A percentile compares a stretch with the other conserved stretches of the same genome.
phyloP scores from a whole-genome alignment of 1,140 invertebrate species.

The Cardiocondyla obscurior region DNA sequence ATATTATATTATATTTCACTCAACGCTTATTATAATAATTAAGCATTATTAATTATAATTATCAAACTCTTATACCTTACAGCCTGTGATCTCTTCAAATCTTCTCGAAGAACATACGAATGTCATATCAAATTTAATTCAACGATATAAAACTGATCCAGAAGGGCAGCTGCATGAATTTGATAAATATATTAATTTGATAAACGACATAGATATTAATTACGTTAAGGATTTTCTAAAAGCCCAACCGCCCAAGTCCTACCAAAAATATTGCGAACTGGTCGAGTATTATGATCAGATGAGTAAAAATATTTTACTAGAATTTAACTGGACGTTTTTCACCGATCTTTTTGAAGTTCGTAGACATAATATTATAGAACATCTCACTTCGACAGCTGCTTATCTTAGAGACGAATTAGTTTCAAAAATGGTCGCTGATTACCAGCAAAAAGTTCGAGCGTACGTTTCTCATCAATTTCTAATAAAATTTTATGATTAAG shows the following conservation, averaged over 20 bases:
- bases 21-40: neutral
- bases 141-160: conserved; percentile 89
- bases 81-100: conserved; percentile 88
- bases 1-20: too few species aligned
- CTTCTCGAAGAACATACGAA: conserved; percentile 85
- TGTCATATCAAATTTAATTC: conserved; percentile 86
- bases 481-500: neutral
- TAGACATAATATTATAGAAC: conserved; percentile 90
- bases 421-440: conserved; percentile 90
- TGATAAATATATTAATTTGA: conserved; percentile 91
- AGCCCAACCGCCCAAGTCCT: conserved; percentile 84
- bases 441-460: conserved; percentile 91
- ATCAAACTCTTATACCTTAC: neutral
- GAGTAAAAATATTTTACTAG: conserved; percentile 86
- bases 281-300: conserved; percentile 88
- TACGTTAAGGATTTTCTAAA: conserved; percentile 89
- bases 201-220: conserved; percentile 89
- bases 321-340: conserved; percentile 88
- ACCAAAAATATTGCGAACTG: conserved; percentile 88
- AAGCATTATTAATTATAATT: neutral
- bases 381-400: conserved; percentile 88
- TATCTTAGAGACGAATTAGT: conserved; percentile 89
- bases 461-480: conserved; percentile 82
- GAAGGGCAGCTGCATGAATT: conserved; percentile 90
- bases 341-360: conserved; percentile 95